Evolutionary conservation across 2,888 invertebrate genomes (phyloP), one percentile per base, ranked within the genome.

Genomic region (Encarsia formosa): DNA sequence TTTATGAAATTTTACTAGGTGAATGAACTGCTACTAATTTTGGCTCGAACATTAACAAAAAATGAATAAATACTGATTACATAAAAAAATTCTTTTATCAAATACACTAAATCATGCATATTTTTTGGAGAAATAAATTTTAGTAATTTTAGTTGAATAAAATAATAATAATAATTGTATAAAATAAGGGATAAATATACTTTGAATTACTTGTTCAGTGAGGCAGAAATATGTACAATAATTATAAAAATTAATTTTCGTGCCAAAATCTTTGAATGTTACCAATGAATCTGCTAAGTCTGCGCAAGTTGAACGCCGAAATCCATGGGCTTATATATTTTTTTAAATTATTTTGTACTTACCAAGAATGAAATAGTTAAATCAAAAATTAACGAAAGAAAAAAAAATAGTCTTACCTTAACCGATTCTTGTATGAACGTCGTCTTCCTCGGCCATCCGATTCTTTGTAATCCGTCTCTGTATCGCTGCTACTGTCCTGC

Each of bases 401-500:
- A 5, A 34, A 35, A 29, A 50, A 43, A 51, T 37, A 46, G 32
- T 63, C n/a, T 68, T 75, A 85, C 85, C 84, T 83, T 69, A 82
- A 75, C 66, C 89, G 82, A 68, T 87, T 85, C 70, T 86, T 86
- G 63, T 81, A 82, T 56, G 85, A 80, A 61, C 84, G 77, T 59
- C 84, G 75, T 57, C 85, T 76, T 57, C 65, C 69, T 59, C 83
- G 77, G 65, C 84, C 85, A 70, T 90, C 90, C 53, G 84, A 83
- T 66, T 85, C 83, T 64, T 83, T 80, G 65, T 87, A 88, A 70
- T 91, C 91, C 26, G 73, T 74, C 74, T 90, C 91, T 19, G 88
- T 89, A 70, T 90, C 91, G 67, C 90, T 91, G 71, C 90, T 91
- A 68, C 87, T 88, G 66, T 87, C 86, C 65, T 77, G 75, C 59